These are phyloP conservation scores for Chamaea fasciata DNA, from an alignment of 2,113 vertebrate genomes.

Conservation along the genomic window DNA sequence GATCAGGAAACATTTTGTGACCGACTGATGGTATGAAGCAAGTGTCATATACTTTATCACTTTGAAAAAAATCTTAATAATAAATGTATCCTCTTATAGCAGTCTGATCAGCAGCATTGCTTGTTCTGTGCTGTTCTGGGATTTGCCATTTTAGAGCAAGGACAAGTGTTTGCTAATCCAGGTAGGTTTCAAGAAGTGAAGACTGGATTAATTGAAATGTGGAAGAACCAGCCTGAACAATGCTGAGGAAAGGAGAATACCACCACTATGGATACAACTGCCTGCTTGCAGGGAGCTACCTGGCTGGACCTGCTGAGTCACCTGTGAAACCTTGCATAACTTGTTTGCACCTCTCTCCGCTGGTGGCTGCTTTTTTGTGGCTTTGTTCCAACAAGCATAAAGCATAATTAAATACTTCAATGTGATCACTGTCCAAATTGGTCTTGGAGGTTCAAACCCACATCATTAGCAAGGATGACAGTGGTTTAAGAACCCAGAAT, in stretches of 20 bases:
- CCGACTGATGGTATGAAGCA: not conserved
- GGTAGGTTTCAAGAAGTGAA: not conserved
- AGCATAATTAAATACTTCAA: not conserved
- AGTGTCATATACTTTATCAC: not conserved
- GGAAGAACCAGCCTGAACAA: not conserved
- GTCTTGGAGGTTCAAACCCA: not conserved
- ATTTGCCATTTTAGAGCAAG: not conserved
- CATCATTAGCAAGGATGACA: not conserved
- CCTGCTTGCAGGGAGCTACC: not conserved
- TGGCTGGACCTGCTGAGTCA: not conserved
- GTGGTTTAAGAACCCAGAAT: not conserved
- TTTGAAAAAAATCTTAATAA: not conserved
- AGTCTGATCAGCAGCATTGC: not conserved
- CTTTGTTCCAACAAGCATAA: not conserved
- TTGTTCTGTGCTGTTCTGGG: not conserved
- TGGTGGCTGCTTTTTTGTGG: not conserved
- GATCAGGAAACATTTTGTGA: not conserved
- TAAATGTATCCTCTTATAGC: not conserved
- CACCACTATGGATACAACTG: not conserved
- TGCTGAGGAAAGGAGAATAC: not conserved
- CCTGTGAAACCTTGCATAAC: not conserved
- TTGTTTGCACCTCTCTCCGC: not conserved
- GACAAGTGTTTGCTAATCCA: not conserved
- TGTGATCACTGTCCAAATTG: not conserved
- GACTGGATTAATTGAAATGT: not conserved